A percentile compares a stretch with the other conserved stretches of the same genome.
phyloP scores from a whole-genome alignment of 1,140 invertebrate genomes.

The Calycopis cecrops region DNA sequence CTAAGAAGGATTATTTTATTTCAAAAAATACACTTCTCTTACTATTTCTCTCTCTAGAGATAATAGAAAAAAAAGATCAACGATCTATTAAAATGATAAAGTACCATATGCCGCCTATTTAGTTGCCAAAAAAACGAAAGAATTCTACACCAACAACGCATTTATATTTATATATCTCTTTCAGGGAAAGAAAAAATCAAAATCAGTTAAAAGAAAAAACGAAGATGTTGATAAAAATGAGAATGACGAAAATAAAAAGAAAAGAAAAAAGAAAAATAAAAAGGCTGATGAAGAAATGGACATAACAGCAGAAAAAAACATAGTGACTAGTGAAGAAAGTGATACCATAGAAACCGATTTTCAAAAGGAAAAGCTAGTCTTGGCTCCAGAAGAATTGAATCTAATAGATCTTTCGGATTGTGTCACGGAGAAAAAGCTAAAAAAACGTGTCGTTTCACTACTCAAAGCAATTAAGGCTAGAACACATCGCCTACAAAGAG shows the following conservation, averaged over 20 bases:
- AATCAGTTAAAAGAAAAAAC: neutral
- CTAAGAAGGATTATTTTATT: no score
- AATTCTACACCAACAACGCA: no score
- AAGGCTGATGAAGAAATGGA: conserved; percentile 17
- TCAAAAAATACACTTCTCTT: no score
- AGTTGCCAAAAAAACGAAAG: no score
- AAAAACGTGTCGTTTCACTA: conserved; percentile 40
- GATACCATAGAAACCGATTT: conserved; percentile 55
- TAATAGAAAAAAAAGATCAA: no score
- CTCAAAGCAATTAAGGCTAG: conserved; percentile 40
- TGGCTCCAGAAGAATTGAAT: conserved; percentile 41
- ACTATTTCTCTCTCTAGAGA: no score
- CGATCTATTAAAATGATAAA: conserved; percentile 28
- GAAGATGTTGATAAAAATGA: conserved; percentile 14
- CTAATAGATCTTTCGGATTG: conserved; percentile 51
- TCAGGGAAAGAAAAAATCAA: no score
- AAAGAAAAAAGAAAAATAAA: conserved; percentile 26
- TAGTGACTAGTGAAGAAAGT: conserved; percentile 40
- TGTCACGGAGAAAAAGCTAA: conserved; percentile 36
- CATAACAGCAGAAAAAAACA: conserved; percentile 18
- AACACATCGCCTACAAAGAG: conserved; percentile 30
- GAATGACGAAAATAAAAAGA: conserved; percentile 21
- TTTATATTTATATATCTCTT: no score
- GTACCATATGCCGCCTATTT: conserved; percentile 15
- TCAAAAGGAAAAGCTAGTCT: conserved; percentile 37